Conservation (phyloP, 1,140 invertebrate species). For the Rhopalosiphum padi region DNA sequence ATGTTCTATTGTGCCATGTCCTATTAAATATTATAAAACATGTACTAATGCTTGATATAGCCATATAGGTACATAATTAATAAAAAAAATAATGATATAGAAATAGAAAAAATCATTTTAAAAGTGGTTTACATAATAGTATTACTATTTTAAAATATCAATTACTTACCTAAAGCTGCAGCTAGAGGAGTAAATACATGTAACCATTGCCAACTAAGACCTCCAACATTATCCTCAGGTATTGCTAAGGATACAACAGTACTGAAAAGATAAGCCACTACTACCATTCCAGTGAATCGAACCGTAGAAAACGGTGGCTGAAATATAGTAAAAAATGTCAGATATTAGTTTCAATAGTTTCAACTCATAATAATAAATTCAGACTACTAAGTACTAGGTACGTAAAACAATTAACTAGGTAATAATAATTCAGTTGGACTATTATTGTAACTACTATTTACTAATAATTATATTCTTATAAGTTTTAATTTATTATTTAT, state of each 20-base stretch:
- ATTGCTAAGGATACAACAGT: conserved; percentile 78
- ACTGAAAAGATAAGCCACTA: conserved; percentile 82
- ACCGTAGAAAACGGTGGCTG: conserved; percentile 80
- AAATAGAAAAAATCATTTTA: not conserved
- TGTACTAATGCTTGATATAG: not conserved
- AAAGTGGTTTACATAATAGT: not conserved
- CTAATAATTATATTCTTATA: not conserved
- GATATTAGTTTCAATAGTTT: not conserved
- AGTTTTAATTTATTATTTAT: not conserved
- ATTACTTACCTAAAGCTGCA: conserved; percentile 75
- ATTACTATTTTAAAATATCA: not conserved
- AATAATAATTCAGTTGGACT: not conserved
- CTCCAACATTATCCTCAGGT: conserved; percentile 76
- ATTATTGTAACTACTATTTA: not conserved
- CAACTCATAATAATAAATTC: not conserved
- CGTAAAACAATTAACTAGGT: too few relatives aligned
- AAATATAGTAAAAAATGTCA: conserved; percentile 61
- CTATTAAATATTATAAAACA: not conserved
- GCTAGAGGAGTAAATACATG: conserved; percentile 76
- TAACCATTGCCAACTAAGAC: conserved; percentile 74
- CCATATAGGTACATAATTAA: too few relatives aligned
- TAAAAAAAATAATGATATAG: too few relatives aligned
- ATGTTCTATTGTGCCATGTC: not conserved
- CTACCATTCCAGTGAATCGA: conserved; percentile 78
- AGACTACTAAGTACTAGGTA: not conserved